Base-by-base conservation (phyloP, 1,140 invertebrate species). In the Heliconius hewitsoni region DNA sequence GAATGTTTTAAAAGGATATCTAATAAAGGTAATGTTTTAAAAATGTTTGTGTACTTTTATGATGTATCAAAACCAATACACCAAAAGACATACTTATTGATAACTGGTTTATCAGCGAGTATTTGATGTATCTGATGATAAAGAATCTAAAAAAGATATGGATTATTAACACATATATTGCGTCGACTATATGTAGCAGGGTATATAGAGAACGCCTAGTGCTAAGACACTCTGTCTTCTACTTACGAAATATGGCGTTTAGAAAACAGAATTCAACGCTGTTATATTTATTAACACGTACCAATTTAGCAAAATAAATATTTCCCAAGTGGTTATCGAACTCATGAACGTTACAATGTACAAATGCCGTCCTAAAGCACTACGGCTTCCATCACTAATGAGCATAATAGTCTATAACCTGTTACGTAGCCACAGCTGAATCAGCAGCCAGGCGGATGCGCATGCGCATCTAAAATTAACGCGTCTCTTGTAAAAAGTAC, bases 381-480 rank as follows among this genome's bases (percentile, higher is more conserved):
- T 19, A 57, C 8, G 52, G 19, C 8, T 4, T 18, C 19, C 18
- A 16, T 55, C n/a, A 66, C 23, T 27, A 27, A 66, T 13, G 23
- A 3, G 3, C 9, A 66, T 66, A 66, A 66, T 66, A 30, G 60
- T 66, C 60, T 1, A 66, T 27, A 66, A 66, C 55, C 50, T 52
- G 55, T 57, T 57, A 57, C 55, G 55, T 57, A 9, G 23, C 23
- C 37, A 71, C 37, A 71, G 30, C 37, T 71, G 71, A 76, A 76
- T 72, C 73, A 78, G 70, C 79, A 71, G 23, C 57, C 42, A 77
- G 60, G 60, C 84, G 85, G 83, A 86, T 85, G 86, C 86, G 83
- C 71, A 76, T 55, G 82, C 81, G 82, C 82, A 81, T 80, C 87
- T 88, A 89, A 86, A 86, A 86, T 89, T 89, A 89, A 84, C 87